A percentile compares a stretch with the other conserved stretches of the same genome.
Conservation (phyloP, 2,888 invertebrate species). For the Hymenopus coronatus region DNA sequence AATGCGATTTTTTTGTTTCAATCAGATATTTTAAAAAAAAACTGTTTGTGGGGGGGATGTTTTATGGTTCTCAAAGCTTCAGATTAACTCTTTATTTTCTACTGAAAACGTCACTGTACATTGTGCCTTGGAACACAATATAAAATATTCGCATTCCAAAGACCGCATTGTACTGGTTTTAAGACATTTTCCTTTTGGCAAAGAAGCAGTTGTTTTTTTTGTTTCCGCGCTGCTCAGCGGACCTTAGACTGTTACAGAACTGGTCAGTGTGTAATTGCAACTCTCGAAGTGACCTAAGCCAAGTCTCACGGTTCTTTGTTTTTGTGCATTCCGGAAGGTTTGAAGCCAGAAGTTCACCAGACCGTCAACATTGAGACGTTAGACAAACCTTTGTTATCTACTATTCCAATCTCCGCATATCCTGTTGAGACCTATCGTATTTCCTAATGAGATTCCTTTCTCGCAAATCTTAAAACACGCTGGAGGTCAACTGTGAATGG, state of each 20-base stretch:
- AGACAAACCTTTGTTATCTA: background rate
- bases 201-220: background rate
- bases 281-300: background rate
- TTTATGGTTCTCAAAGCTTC: no score
- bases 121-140: no score
- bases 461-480: background rate
- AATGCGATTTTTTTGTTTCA: no score
- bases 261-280: background rate
- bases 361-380: background rate
- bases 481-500: background rate
- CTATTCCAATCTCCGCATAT: background rate
- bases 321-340: background rate
- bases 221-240: background rate
- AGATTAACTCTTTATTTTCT: no score
- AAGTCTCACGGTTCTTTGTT: background rate
- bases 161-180: no score
- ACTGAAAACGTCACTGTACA: no score
- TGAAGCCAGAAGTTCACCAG: background rate
- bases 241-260: background rate
- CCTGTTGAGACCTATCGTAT: background rate
- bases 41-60: no score
- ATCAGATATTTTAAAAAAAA: no score
- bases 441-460: background rate
- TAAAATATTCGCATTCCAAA: no score
- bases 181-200: background rate